These are phyloP conservation scores for Spea bombifrons DNA, from an alignment of 2,113 vertebrate species.

Conservation along the genomic window DNA sequence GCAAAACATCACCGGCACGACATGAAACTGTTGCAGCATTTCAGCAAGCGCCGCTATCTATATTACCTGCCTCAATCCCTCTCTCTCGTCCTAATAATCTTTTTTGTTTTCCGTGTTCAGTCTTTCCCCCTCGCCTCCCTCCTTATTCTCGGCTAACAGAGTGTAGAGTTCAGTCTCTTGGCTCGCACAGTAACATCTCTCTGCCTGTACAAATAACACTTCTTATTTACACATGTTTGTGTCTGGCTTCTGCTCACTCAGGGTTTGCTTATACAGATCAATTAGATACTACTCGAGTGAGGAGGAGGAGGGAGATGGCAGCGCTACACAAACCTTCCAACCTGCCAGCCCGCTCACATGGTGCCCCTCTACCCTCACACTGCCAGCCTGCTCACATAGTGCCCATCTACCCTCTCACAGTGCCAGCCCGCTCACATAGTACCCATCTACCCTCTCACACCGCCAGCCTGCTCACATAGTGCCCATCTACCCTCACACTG, in stretches of 20 bases:
- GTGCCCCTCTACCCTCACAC: not conserved
- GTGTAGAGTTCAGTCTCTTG: not conserved
- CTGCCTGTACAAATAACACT: conserved; percentile 23
- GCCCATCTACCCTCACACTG: not conserved
- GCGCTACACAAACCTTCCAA: not conserved
- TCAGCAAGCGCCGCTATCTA: too few relatives aligned
- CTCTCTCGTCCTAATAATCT: not conserved
- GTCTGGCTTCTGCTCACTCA: not conserved
- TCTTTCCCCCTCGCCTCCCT: not conserved
- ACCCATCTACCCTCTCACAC: not conserved
- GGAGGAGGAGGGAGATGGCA: not conserved
- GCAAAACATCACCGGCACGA: too few relatives aligned
- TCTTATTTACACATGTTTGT: conserved; percentile 32
- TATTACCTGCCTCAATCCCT: not conserved
- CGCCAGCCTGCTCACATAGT: not conserved
- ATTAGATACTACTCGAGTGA: not conserved
- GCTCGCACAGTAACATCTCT: conserved; percentile 3
- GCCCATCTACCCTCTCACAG: not conserved
- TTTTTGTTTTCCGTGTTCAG: not conserved
- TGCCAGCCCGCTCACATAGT: not conserved
- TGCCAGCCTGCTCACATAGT: not conserved
- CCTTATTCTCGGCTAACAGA: not conserved
- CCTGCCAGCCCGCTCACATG: conserved; percentile 1
- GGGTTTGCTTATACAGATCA: conserved; percentile 25
- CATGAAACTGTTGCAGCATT: not conserved